Evolutionary conservation across 2,113 vertebrate species (phyloP).

Genomic region (Caloenas nicobarica): DNA sequence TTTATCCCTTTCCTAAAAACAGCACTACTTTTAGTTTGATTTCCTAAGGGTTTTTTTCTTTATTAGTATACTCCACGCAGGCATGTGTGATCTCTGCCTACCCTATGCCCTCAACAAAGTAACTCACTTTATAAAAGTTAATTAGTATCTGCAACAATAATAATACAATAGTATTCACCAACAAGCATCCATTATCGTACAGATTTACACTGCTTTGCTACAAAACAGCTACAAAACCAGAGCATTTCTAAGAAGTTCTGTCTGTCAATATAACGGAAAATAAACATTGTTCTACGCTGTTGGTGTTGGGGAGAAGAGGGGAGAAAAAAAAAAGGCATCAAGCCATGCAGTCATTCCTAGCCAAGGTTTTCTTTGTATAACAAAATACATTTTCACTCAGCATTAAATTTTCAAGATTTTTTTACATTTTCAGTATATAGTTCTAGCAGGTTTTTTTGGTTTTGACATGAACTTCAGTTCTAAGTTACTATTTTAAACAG

Average conservation of each 20-base stretch:
- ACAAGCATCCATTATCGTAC: not conserved
- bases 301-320: no score
- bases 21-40: not conserved
- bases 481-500: not conserved
- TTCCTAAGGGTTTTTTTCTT: not conserved
- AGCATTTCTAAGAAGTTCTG: not conserved
- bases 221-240: not conserved
- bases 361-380: not conserved
- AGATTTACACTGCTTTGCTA: not conserved
- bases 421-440: not conserved
- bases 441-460: not conserved
- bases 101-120: not conserved
- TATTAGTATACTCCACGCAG: not conserved
- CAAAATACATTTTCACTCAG: not conserved
- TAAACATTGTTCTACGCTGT: not conserved
- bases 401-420: not conserved
- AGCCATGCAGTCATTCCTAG: not conserved
- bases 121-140: conserved; percentile 47
- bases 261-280: not conserved
- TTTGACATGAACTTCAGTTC: not conserved
- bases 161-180: conserved; percentile 12
- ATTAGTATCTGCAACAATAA: not conserved
- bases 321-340: not conserved
- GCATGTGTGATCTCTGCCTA: not conserved
- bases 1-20: not conserved